phyloP scores from a whole-genome alignment of 1,140 invertebrate species.

The Dendrolimus kikuchii region DNA sequence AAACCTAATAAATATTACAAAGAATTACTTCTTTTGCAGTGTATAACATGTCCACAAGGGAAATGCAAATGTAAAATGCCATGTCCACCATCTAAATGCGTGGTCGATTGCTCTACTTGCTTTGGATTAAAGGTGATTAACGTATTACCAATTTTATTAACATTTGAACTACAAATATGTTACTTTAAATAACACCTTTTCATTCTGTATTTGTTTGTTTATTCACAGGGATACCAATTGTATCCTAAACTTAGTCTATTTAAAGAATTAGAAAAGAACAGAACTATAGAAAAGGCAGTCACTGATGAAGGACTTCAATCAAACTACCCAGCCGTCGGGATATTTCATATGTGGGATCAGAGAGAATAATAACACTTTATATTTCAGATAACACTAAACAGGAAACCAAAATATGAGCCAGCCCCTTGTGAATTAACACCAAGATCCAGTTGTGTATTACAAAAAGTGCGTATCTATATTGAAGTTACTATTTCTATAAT shows the following conservation, averaged over 20 bases:
- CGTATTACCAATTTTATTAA: no score
- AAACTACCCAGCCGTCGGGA: no score
- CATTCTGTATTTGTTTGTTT: no score
- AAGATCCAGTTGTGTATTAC: constrained; percentile 38
- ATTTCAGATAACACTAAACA: constrained; percentile 34
- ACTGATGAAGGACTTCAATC: no score
- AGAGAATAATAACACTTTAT: constrained; percentile 1
- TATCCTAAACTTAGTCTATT: no score
- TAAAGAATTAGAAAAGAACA: no score
- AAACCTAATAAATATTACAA: constrained; percentile 5
- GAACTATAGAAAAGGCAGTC: no score
- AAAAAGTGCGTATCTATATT: constrained; percentile 28
- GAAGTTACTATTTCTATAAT: no score
- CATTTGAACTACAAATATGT: no score
- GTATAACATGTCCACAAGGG: constrained; percentile 25
- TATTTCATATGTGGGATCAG: no score
- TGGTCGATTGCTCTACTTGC: constrained; percentile 25
- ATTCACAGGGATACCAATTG: no score
- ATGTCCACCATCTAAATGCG: constrained; percentile 25
- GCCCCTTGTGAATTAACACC: constrained; percentile 39
- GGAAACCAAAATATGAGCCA: constrained; percentile 36
- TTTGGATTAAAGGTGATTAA: constrained; percentile 32
- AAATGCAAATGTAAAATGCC: constrained; percentile 25
- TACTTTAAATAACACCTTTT: no score
- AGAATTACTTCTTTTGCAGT: constrained; percentile 19